Percentiles rank a stretch among this genome's conserved stretches.
These are phyloP conservation scores for Athalia cordata DNA, from an alignment of 2,888 invertebrate species.

Conservation along the genomic window DNA sequence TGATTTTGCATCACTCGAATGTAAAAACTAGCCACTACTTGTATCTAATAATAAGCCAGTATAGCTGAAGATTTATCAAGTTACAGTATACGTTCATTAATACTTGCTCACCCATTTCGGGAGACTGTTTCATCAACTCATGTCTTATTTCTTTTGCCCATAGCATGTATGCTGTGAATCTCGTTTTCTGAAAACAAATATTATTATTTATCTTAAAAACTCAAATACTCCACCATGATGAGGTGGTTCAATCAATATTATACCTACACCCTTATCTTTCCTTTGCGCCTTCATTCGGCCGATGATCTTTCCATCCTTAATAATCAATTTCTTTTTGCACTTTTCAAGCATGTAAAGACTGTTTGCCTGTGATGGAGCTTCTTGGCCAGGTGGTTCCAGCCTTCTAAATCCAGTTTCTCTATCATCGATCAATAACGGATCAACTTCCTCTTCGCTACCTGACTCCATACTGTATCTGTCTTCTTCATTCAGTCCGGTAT, in stretches of 20 bases:
- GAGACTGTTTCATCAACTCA: constrained; percentile 82
- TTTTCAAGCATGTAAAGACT: constrained; percentile 88
- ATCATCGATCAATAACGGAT: constrained; percentile 71
- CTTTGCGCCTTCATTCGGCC: constrained; percentile 85
- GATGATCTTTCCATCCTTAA: constrained; percentile 81
- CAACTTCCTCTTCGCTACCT: constrained; percentile 69
- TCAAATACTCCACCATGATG: background rate
- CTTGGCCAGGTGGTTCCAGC: constrained; percentile 74
- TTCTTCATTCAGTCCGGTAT: constrained; percentile 64
- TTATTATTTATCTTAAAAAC: background rate
- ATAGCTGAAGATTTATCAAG: background rate
- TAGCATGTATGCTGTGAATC: constrained; percentile 92
- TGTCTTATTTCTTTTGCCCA: constrained; percentile 91
- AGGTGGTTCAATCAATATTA: background rate
- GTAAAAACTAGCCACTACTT: background rate
- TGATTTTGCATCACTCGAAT: no score
- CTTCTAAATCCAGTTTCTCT: constrained; percentile 75
- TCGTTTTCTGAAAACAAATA: constrained; percentile 76
- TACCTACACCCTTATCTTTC: constrained; percentile 83
- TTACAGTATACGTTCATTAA: background rate
- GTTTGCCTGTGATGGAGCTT: constrained; percentile 75
- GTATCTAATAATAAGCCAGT: background rate
- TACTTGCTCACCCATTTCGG: constrained; percentile 80
- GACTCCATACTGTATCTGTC: constrained; percentile 66
- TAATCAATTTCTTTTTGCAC: constrained; percentile 82